These are phyloP conservation scores for Ciconia boyciana DNA, from an alignment of 2,113 vertebrate species.

Conservation along the genomic window DNA sequence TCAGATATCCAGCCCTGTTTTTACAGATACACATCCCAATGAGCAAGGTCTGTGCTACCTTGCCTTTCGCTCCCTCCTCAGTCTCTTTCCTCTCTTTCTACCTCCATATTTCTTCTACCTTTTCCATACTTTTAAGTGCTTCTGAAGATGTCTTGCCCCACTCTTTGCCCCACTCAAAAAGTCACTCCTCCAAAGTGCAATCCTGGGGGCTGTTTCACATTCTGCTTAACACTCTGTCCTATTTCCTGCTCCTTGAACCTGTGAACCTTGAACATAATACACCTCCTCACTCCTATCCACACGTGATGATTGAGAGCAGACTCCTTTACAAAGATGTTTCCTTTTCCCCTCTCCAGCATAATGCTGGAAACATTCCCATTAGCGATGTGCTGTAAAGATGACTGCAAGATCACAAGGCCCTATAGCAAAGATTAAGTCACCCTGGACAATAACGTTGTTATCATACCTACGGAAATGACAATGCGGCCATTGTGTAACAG, in stretches of 20 bases:
- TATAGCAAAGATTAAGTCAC: not conserved
- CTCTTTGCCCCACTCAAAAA: not conserved
- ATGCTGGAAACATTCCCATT: slow-evolving; percentile 23
- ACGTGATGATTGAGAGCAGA: not conserved
- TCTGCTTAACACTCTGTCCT: not conserved
- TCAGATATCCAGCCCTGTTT: not conserved
- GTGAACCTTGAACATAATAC: not conserved
- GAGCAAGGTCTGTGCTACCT: not conserved
- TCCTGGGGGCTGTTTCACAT: not conserved
- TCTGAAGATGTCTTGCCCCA: not conserved
- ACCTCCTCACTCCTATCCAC: not conserved
- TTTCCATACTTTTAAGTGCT: not conserved
- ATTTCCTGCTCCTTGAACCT: not conserved
- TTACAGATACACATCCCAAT: not conserved
- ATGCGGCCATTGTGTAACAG: not conserved
- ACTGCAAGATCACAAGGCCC: not conserved
- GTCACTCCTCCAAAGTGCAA: not conserved
- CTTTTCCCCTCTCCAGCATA: not conserved
- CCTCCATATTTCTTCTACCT: not conserved
- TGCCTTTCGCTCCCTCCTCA: not conserved
- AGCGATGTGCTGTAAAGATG: not conserved
- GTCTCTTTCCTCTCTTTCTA: not conserved
- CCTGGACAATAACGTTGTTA: not conserved
- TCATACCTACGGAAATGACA: slow-evolving; percentile 8
- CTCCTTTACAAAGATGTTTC: not conserved